Evolutionary conservation across 2,888 invertebrate species (phyloP), one percentile per base, ranked within the genome.

Genomic region (Caenorhabditis uteleia): DNA sequence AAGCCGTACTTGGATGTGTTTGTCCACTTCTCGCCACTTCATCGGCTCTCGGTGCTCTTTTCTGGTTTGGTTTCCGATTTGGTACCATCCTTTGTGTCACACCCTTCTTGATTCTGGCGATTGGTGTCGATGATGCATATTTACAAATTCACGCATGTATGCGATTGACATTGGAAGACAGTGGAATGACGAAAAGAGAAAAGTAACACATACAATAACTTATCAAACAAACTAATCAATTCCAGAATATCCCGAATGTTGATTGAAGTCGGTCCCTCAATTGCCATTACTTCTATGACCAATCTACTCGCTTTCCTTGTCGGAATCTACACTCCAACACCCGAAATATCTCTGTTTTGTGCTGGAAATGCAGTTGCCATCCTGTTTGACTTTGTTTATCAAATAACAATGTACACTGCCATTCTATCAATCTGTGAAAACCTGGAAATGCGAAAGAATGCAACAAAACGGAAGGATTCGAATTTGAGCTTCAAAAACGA

Each of bases 321-420:
- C 68, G 93, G 93, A 42, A 89, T 92, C 75, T 89, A 92, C 82
- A 92, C 92, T 65, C 93, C 93, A 4, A 94, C 93, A 83, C 92
- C 92, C 4, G 92, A 92, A 29, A 92, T 93, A 40, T 90, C 90
- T 82, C 92, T 93, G 77, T 94, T 94, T 86, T 93, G 93, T 87
- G 90, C 91, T 82, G 94, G 93, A 84, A 93, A 93, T 89, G 92
- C 92, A 79, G 89, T 92, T 55, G 92, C 93, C 0, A 92, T 93
- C 3, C 88, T 90, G 70, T 91, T 93, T 82, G 92, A 92, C 16
- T 93, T 92, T 85, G 84, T 93, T 44, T 93, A 92, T 89, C 60
- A 75, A 61, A 70, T 75, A 39, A 72, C 75, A 40, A 69, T 75
- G 68, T 75, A 70, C 60, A 55, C 64, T 20, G 72, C 72, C 0